Conservation (phyloP, 2,888 invertebrate species). For the Eudiplozoon nipponicum region DNA sequence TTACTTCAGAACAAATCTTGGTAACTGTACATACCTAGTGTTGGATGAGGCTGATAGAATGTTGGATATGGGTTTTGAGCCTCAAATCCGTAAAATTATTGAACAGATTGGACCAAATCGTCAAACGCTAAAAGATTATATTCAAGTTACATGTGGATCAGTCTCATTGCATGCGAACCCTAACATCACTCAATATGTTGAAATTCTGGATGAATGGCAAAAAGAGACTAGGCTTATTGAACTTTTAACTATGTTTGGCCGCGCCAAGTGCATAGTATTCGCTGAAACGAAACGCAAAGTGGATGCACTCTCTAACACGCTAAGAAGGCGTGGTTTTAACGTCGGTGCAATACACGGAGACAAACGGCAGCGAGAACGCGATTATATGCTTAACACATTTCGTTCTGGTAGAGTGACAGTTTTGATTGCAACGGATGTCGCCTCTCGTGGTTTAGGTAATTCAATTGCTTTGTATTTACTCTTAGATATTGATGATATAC, state of each 20-base stretch:
- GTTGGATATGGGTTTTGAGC: conserved; percentile 91
- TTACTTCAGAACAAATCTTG: conserved; percentile 23
- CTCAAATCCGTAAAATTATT: conserved; percentile 69
- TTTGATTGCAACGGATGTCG: conserved; percentile 12
- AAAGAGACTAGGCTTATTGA: conserved; percentile 8
- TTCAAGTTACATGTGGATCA: conserved; percentile 84
- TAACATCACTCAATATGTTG: conserved; percentile 75
- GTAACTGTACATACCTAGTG: conserved; percentile 44
- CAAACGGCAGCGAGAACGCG: conserved; percentile 67
- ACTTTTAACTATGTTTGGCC: conserved; percentile 37
- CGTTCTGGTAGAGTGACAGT: neutral
- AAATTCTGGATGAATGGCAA: conserved; percentile 32
- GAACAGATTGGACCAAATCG: conserved; percentile 59
- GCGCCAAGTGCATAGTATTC: conserved; percentile 75
- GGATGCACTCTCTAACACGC: conserved; percentile 47
- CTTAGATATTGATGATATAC: conserved; percentile 77
- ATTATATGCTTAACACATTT: conserved; percentile 48
- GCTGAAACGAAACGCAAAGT: conserved; percentile 93
- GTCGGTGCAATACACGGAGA: conserved; percentile 53
- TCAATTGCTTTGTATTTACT: conserved; percentile 16
- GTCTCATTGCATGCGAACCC: conserved; percentile 66
- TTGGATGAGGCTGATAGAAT: conserved; percentile 75
- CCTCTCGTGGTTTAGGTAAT: conserved; percentile 12
- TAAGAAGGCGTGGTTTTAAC: conserved; percentile 46
- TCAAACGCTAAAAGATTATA: conserved; percentile 59